Percentiles rank a stretch among this genome's conserved stretches.
phyloP scores from a whole-genome alignment of 1,140 invertebrate genomes.

The Akabosia matsudoensis region DNA sequence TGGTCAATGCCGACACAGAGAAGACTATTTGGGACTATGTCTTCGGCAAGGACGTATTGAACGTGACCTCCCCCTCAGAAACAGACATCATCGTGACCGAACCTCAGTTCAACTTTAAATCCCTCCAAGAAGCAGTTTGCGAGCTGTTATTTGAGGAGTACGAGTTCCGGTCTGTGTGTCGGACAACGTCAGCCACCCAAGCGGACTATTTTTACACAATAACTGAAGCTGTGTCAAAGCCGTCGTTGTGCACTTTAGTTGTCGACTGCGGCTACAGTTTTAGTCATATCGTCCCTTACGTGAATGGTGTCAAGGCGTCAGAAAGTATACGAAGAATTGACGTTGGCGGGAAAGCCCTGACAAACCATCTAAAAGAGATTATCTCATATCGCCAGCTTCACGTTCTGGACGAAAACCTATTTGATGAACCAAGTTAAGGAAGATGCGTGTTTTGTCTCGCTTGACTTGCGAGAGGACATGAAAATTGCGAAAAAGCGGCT shows the following conservation, averaged over 20 bases:
- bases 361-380: slow-evolving; percentile 97
- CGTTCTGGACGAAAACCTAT: slow-evolving; percentile 98
- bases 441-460: slow-evolving; percentile 91
- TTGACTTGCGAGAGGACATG: slow-evolving; percentile 82
- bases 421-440: slow-evolving; percentile 99
- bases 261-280: slow-evolving; percentile 94
- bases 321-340: slow-evolving; percentile 79
- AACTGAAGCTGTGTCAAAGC: slow-evolving; percentile 17
- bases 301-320: slow-evolving; percentile 80
- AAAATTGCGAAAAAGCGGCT: slow-evolving; percentile 65
- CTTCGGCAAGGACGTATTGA: slow-evolving; percentile 83
- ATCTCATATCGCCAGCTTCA: slow-evolving; percentile 95
- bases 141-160: slow-evolving; percentile 99
- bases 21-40: slow-evolving; percentile 96
- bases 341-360: slow-evolving; percentile 93
- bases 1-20: slow-evolving; percentile 92
- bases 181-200: slow-evolving; percentile 54
- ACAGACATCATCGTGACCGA: slow-evolving; percentile 86
- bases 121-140: slow-evolving; percentile 86
- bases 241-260: slow-evolving; percentile 71
- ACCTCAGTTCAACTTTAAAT: slow-evolving; percentile 88
- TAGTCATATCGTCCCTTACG: slow-evolving; percentile 89
- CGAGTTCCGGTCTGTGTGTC: slow-evolving; percentile 78
- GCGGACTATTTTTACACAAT: slow-evolving; percentile 9
- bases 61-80: slow-evolving; percentile 72